Evolutionary conservation across 53 echinoderm and acorn worm species (phyloP), one percentile per base, ranked within the genome.

Genomic region (Patiria pectinifera): DNA sequence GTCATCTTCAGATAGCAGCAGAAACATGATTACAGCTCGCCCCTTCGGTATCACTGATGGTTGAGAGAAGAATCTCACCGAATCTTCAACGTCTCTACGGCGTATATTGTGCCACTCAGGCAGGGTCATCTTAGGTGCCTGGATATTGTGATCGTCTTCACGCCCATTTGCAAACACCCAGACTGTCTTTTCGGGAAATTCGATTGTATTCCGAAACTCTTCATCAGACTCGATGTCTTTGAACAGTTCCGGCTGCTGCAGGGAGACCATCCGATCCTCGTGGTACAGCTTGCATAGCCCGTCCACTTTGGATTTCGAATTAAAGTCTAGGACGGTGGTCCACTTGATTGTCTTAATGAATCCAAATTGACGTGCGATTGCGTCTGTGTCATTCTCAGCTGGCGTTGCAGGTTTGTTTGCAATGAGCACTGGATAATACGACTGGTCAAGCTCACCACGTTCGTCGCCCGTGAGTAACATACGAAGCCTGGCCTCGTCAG

Each of bases 151-250:
- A n/a, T 81, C 49, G 79, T 93, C 95, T 45, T 91, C 93, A 14
- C 95, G 91, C 59, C 96, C 95, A 74, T 96, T 96, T 2, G 89
- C 84, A 82, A 96, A 95, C 71, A 96, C 59, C 96, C 96, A 96
- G 0, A 93, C n/a, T 21, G 96, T 87, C 12, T 93, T 71, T 59
- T 96, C 94, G 14, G 85, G 87, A 84, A 93, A 88, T 2, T 92
- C 93, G 3, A 96, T 22, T 2, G 63, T 62, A 47, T 83, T 75
- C 43, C 62, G 69, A 3, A 82, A 43, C 11, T 82, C 92, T 24
- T 89, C 95, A 0, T 87, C 76, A 49, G 89, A 80, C 45, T 91
- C 83, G 35, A 78, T 88, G 21, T 91, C n/a, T 45, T 86, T 86
- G n/a, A 94, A 92, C n/a, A 91, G 43, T 16, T 86, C 87, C 9